Evolutionary conservation across 2,888 invertebrate genomes (phyloP).

Genomic region (Arge pagana): DNA sequence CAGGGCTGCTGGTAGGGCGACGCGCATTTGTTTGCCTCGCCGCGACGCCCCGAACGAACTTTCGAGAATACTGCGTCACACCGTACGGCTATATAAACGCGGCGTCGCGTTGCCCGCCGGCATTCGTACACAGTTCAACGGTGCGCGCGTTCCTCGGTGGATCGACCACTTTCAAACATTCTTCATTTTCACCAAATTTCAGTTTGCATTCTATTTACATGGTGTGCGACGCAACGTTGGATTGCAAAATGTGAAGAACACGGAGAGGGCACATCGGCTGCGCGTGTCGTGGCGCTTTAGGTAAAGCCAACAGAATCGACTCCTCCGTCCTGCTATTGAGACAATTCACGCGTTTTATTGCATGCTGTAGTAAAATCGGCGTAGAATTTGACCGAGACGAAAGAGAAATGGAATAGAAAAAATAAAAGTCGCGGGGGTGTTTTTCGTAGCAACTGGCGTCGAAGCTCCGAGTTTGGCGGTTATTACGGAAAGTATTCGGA

Average conservation of each 20-base stretch:
- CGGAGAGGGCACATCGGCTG: constrained; percentile 2
- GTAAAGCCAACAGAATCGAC: too few species aligned
- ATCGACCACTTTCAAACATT: background rate
- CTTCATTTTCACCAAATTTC: background rate
- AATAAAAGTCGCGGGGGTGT: too few species aligned
- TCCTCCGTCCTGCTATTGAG: too few species aligned
- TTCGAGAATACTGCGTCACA: constrained; percentile 34
- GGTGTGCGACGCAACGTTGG: background rate
- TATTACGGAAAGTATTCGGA: too few species aligned
- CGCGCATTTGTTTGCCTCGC: constrained; percentile 14
- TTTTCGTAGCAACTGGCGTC: too few species aligned
- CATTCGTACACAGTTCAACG: constrained; percentile 50
- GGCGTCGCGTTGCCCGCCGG: constrained; percentile 34
- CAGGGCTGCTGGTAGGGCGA: background rate
- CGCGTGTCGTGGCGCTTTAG: constrained; percentile 12
- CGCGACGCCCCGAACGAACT: background rate
- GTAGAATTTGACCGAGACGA: too few species aligned
- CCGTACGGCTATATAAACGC: constrained; percentile 47
- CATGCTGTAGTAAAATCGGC: too few species aligned
- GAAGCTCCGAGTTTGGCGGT: too few species aligned
- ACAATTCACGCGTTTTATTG: too few species aligned
- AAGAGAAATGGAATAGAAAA: too few species aligned
- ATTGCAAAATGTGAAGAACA: constrained; percentile 2
- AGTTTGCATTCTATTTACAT: background rate
- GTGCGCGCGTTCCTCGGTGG: constrained; percentile 18